A percentile compares a stretch with the other conserved stretches of the same genome.
phyloP scores from a whole-genome alignment of 2,797 vertebrate species.

The Ceyx erithaca region DNA sequence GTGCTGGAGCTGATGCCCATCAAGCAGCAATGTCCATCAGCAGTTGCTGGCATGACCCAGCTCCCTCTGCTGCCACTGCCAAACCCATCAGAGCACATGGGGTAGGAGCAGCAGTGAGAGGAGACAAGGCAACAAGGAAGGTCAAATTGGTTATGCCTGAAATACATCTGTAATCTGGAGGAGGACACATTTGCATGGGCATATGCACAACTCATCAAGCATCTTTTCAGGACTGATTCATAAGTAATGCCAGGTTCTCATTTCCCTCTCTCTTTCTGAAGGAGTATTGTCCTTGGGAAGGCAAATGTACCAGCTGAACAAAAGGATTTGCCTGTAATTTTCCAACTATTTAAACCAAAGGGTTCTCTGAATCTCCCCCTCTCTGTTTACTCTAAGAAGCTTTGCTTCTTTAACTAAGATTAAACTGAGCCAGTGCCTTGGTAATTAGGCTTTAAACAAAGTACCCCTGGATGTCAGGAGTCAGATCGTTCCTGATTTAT shows the following conservation, averaged over 20 bases:
- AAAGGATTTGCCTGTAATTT: conserved; percentile 14
- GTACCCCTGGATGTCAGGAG: conserved; percentile 2
- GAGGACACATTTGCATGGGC: not conserved
- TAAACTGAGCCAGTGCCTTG: conserved; percentile 5
- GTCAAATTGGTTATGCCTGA: conserved; percentile 17
- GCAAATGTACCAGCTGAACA: not conserved
- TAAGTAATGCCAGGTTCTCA: not conserved
- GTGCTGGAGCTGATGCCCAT: not conserved
- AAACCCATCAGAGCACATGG: not conserved
- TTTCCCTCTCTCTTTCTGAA: not conserved
- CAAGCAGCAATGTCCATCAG: accelerated
- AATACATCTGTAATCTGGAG: not conserved
- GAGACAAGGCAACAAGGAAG: not conserved
- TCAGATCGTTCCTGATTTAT: conserved; percentile 22
- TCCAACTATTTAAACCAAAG: not conserved
- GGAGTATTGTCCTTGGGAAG: conserved; percentile 31
- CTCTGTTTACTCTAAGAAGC: conserved; percentile 52
- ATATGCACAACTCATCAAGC: not conserved
- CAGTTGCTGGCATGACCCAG: not conserved
- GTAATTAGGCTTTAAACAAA: conserved; percentile 66
- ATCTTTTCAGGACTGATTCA: conserved; percentile 22
- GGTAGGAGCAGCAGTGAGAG: not conserved
- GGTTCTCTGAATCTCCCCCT: not conserved
- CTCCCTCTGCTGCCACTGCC: not conserved
- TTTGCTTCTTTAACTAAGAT: conserved; percentile 65